Conservation (phyloP, 2,113 vertebrate genomes). For the Tachysurus fulvidraco region DNA sequence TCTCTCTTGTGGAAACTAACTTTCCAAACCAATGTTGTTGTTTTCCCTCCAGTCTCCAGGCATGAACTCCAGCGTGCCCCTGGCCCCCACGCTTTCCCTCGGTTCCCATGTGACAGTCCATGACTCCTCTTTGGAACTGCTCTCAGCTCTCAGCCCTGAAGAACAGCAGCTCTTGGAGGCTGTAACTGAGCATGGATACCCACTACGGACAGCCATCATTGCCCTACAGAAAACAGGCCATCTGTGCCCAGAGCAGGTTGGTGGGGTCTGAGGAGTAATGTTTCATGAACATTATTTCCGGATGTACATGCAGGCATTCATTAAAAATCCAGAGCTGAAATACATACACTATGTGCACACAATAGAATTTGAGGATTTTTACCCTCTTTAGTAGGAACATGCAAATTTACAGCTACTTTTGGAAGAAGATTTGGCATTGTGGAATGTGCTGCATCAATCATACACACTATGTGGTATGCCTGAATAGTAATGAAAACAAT, state of each 20-base stretch:
- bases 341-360: not conserved
- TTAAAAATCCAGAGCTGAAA: not conserved
- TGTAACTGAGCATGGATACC: slow-evolving; percentile 82
- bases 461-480: not conserved
- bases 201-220: slow-evolving; percentile 81
- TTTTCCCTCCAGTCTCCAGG: slow-evolving; percentile 70
- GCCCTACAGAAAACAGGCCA: slow-evolving; percentile 87
- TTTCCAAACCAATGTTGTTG: slow-evolving; percentile 36
- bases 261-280: slow-evolving; percentile 40
- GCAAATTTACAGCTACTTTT: not conserved
- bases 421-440: not conserved
- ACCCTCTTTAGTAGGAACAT: not conserved
- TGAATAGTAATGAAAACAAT: not conserved
- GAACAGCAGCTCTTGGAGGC: slow-evolving; percentile 84
- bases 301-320: not conserved
- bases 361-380: not conserved
- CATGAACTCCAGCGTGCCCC: slow-evolving; percentile 67
- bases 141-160: slow-evolving; percentile 84
- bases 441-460: not conserved
- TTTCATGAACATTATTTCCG: not conserved
- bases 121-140: slow-evolving; percentile 79
- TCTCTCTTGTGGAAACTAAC: slow-evolving; percentile 31
- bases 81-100: slow-evolving; percentile 57
- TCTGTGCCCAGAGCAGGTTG: slow-evolving; percentile 84
- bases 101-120: slow-evolving; percentile 54